Evolutionary conservation across 1,140 invertebrate species (phyloP).

Genomic region (Macrotrachela quadricornifera): DNA sequence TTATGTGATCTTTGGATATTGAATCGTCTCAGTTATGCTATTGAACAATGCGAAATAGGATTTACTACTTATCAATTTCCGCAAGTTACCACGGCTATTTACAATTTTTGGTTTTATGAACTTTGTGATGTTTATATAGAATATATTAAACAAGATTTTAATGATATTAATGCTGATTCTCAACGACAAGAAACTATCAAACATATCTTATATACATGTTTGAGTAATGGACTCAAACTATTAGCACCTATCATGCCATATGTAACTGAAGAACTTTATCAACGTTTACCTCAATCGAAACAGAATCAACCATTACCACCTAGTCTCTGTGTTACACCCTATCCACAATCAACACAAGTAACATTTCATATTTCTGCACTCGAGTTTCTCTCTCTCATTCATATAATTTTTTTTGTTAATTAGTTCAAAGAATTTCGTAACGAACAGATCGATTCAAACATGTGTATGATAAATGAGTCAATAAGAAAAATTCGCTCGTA

Average conservation of each 20-base stretch:
- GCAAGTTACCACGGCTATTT: constrained; percentile 61
- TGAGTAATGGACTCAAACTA: constrained; percentile 62
- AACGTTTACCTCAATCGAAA: constrained; percentile 47
- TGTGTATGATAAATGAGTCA: constrained; percentile 63
- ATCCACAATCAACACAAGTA: constrained; percentile 41
- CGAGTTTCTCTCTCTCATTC: neutral
- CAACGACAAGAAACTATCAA: neutral
- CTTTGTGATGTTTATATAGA: constrained; percentile 93
- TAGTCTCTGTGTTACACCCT: constrained; percentile 62
- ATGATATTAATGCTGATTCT: neutral
- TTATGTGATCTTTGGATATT: constrained; percentile 68
- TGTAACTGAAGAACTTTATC: constrained; percentile 84
- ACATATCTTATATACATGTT: constrained; percentile 48
- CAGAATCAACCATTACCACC: constrained; percentile 31
- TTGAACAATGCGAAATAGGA: constrained; percentile 51
- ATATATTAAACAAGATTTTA: constrained; percentile 21
- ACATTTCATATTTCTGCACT: neutral
- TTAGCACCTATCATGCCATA: constrained; percentile 95
- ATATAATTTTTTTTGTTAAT: constrained; percentile 8
- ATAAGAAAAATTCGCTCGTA: constrained; percentile 63
- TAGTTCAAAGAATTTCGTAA: constrained; percentile 45
- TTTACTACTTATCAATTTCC: constrained; percentile 75
- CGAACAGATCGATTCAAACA: constrained; percentile 48
- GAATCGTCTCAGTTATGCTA: constrained; percentile 53
- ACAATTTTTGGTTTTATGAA: constrained; percentile 93